These are phyloP conservation scores for Ceyx cyanopectus DNA, from an alignment of 2,113 vertebrate genomes.

Conservation along the genomic window DNA sequence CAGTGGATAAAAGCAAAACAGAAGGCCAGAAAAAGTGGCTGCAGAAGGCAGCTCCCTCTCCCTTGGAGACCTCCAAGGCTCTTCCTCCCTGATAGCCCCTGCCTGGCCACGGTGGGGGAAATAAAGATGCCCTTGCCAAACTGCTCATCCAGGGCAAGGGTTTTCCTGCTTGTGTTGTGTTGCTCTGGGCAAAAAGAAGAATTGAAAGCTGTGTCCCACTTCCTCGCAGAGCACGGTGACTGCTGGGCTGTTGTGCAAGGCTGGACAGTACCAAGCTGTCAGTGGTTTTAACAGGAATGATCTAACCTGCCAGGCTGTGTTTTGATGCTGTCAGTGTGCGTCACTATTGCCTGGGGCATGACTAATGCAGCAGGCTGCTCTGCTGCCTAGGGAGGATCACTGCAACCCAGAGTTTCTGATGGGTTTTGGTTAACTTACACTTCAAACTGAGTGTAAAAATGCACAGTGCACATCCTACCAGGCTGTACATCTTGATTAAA, in stretches of 20 bases:
- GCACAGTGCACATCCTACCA: not conserved
- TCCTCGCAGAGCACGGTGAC: not conserved
- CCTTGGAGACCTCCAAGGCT: not conserved
- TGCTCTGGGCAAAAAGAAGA: not conserved
- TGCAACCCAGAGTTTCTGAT: not conserved
- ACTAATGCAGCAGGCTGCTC: not conserved
- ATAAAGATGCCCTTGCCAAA: not conserved
- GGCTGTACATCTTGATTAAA: not conserved
- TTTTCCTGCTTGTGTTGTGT: too few species aligned
- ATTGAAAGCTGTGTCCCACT: slow-evolving; percentile 5
- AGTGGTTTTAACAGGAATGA: slow-evolving; percentile 34
- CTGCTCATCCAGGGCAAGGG: not conserved
- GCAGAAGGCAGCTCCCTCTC: not conserved
- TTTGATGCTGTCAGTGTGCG: not conserved
- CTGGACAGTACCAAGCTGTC: slow-evolving; percentile 39
- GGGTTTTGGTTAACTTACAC: not conserved
- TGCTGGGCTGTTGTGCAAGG: slow-evolving; percentile 36
- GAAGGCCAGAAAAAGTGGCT: not conserved
- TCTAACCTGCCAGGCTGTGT: slow-evolving; percentile 17
- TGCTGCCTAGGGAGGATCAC: not conserved
- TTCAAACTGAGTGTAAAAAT: not conserved
- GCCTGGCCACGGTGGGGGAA: not conserved
- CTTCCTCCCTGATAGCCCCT: not conserved
- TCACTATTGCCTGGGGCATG: slow-evolving; percentile 13
- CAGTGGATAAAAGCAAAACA: not conserved